These are phyloP conservation scores for Drosophila hawaiiensis DNA, from an alignment of 2,888 invertebrate species.

Conservation along the genomic window DNA sequence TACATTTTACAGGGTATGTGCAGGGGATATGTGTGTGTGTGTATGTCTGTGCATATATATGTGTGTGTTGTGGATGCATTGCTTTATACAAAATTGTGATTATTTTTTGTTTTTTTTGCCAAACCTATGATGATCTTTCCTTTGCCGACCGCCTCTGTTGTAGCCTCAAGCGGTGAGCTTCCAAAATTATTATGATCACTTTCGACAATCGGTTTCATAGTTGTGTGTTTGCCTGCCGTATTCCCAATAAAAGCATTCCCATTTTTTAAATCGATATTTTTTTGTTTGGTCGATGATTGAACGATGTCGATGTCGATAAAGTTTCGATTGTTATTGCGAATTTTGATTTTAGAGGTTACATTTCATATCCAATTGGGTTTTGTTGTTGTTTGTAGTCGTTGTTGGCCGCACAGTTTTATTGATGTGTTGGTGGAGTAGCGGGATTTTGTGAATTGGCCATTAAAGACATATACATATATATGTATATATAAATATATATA, in stretches of 20 bases:
- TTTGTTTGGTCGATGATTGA: slow-evolving; percentile 20
- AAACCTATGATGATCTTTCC: slow-evolving; percentile 87
- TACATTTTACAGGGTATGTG: slow-evolving; percentile 22
- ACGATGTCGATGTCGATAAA: slow-evolving; percentile 10
- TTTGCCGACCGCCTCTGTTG: slow-evolving; percentile 77
- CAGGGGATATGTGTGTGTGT: slow-evolving; percentile 7
- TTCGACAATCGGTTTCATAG: slow-evolving; percentile 81
- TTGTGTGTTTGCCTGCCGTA: slow-evolving; percentile 65
- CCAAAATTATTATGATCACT: slow-evolving; percentile 76
- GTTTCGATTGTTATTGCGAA: slow-evolving; percentile 39
- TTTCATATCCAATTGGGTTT: slow-evolving; percentile 49
- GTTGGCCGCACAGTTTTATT: slow-evolving; percentile 37
- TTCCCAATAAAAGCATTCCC: slow-evolving; percentile 64
- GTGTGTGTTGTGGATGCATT: slow-evolving; percentile 51
- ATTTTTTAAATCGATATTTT: slow-evolving; percentile 50
- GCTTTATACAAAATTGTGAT: slow-evolving; percentile 67
- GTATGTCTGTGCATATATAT: slow-evolving; percentile 15
- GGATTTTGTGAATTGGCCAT: slow-evolving; percentile 61
- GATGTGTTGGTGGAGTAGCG: slow-evolving; percentile 51
- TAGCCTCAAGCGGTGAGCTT: slow-evolving; percentile 63
- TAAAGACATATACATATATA: slow-evolving; percentile 49
- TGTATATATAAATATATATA: slow-evolving; percentile 45
- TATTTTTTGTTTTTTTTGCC: slow-evolving; percentile 66
- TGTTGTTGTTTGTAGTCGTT: slow-evolving; percentile 40
- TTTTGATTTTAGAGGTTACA: slow-evolving; percentile 37